phyloP scores from a whole-genome alignment of 2,113 vertebrate genomes.

The Myotis brandtii region DNA sequence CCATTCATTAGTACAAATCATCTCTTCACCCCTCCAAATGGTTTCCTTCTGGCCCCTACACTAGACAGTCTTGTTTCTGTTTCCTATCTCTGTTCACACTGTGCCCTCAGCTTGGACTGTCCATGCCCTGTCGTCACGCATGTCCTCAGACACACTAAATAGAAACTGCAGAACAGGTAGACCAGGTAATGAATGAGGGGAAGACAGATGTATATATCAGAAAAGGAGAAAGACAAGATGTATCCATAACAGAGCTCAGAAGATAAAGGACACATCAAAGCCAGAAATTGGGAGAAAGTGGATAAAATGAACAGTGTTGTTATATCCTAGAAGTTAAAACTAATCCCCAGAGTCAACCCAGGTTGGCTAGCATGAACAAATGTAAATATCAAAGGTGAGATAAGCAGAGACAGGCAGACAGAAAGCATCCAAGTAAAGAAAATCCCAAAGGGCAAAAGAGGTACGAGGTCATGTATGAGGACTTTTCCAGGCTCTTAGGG shows the following conservation, averaged over 20 bases:
- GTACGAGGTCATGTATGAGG: not conserved
- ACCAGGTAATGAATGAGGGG: not conserved
- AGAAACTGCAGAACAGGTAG: not conserved
- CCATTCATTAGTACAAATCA: not conserved
- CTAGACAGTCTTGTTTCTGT: not conserved
- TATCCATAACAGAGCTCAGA: not conserved
- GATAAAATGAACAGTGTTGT: not conserved
- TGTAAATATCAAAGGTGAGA: not conserved
- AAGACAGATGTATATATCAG: not conserved
- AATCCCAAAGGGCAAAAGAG: not conserved
- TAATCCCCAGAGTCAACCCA: not conserved
- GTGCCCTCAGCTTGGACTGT: not conserved
- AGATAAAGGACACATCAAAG: not conserved
- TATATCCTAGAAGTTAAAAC: conserved; percentile 12
- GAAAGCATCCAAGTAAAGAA: not conserved
- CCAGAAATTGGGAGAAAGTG: not conserved
- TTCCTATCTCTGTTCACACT: not conserved
- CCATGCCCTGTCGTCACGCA: not conserved
- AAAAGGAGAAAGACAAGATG: not conserved
- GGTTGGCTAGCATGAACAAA: not conserved
- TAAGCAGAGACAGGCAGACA: not conserved
- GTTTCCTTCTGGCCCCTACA: not conserved
- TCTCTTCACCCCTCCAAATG: not conserved
- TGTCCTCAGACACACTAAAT: not conserved
- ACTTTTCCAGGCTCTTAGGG: not conserved